Evolutionary conservation across 2,797 vertebrate species (phyloP), one percentile per base, ranked within the genome.

Genomic region (Fratercula arctica): DNA sequence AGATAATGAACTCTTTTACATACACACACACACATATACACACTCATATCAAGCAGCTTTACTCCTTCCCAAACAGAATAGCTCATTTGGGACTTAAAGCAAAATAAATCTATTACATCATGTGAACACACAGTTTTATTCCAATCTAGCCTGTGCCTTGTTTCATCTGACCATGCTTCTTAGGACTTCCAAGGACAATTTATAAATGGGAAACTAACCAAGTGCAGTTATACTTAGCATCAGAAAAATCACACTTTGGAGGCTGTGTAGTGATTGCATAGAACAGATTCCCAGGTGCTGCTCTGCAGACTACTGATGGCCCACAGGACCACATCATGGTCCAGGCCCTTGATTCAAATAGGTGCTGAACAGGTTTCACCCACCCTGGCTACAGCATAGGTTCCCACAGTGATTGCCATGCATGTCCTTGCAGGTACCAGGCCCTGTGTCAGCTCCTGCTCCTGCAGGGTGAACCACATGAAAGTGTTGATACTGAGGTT

Each of bases 81-180:
- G 88, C 56, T 97, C 90, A 95, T 94, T 60, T 96, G 95, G 76
- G 95, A 97, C 56, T 86, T 11, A 54, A 95, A 72, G 67, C 43
- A 96, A 97, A 97, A 97, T 84, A 97, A 97, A 97, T 29, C 45
- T n/a, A 79, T 75, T 79, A 66, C 51, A 39, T 95, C 45, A 94
- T n/a, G n/a, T 78, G 95, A 97, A 95, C 54, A 73, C 69, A 87
- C 19, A 89, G 45, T 86, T 97, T 94, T 82, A 74, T 95, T 85
- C 95, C 93, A 90, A 3, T 85, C 87, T 67, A 94, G 78, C 50
- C 89, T 95, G 88, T 59, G 23, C 83, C 50, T 95, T 94, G 48
- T 93, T 96, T 93, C 87, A 93, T 93, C 89, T 93, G n/a, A 92
- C 66, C 46, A 25, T 24, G 41, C 18, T 95, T 87, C 69, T 95